Conservation (phyloP, 2,797 vertebrate genomes). For the Coregonus sp. region DNA sequence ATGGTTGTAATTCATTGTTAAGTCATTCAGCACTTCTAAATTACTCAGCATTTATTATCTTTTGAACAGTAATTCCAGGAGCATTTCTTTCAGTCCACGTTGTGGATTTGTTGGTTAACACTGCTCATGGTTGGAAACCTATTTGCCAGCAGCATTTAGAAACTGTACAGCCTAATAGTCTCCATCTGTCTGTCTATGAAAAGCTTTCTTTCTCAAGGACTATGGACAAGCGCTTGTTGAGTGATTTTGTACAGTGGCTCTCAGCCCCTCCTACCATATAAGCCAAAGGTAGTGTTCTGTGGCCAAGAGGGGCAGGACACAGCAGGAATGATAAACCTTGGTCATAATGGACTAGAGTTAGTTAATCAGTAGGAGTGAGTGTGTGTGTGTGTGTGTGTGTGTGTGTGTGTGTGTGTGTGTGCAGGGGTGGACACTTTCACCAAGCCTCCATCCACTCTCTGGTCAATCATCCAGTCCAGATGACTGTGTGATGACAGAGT, state of each 20-base stretch:
- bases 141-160: slow-evolving; percentile 26
- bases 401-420: slow-evolving; percentile 3
- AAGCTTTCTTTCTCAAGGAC: slow-evolving; percentile 42
- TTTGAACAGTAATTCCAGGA: not conserved
- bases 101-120: slow-evolving; percentile 17
- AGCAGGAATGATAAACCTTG: slow-evolving; percentile 17
- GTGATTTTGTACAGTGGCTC: slow-evolving; percentile 50
- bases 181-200: slow-evolving; percentile 44
- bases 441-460: slow-evolving; percentile 48
- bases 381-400: not conserved
- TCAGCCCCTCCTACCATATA: slow-evolving; percentile 32
- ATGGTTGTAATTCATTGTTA: not conserved
- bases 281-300: slow-evolving; percentile 10
- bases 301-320: slow-evolving; percentile 16
- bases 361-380: slow-evolving; percentile 65
- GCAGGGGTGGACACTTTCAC: slow-evolving; percentile 52
- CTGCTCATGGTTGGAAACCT: not conserved
- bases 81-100: not conserved
- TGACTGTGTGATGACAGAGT: not conserved
- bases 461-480: slow-evolving; percentile 49
- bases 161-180: slow-evolving; percentile 14
- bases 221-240: slow-evolving; percentile 42
- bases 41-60: not conserved
- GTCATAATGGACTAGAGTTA: slow-evolving; percentile 55
- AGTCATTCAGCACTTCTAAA: not conserved